Base-by-base conservation (phyloP, 2,113 vertebrate genomes). In the Haemorhous mexicanus region DNA sequence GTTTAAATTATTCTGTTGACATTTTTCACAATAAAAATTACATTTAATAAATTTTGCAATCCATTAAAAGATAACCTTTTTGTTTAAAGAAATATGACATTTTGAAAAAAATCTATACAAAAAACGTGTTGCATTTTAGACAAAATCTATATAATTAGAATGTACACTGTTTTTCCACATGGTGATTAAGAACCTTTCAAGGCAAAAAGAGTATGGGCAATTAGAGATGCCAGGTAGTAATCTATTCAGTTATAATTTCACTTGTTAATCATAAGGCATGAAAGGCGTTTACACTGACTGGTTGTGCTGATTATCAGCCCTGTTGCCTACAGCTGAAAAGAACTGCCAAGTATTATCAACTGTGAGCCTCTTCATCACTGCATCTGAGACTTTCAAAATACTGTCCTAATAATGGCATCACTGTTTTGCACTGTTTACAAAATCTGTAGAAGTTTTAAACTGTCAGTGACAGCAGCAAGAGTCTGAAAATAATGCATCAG, bases 221-320 rank as follows among this genome's bases (percentile, higher is more conserved):
- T 92, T 66, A 89, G 30, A 44, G 74, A 93, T 85, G 64, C 23
- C 59, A 95, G 64, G 24, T 32, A 77, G 44, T 89, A 95, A 91
- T 67, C 32, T 84, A 81, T 95, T 93, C 85, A 90, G 58, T 91
- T 77, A 59, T 90, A 92, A 93, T 92, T 89, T 49, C 89, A 46
- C 69, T 93, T 94, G 58, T 58, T 97, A 96, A 92, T 93, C 63
- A 93, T 80, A 95, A 93, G 89, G 78, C 23, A 90, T 86, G 74
- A 93, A 94, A 92, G 26, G 7, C 76, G 96, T 94, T 90, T 87
- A 66, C 96, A 93, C 33, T 67, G 95, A 93, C 23, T 93, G 43
- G 46, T 70, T 95, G 87, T 55, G 69, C 30, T 84, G 90, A 96
- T 91, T 96, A 97, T 95, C 85, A 96, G 86, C 86, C 94, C 82